These are phyloP conservation scores for Oryzias dopingdopingensis DNA, from an alignment of 2,797 vertebrate species.

Conservation along the genomic window DNA sequence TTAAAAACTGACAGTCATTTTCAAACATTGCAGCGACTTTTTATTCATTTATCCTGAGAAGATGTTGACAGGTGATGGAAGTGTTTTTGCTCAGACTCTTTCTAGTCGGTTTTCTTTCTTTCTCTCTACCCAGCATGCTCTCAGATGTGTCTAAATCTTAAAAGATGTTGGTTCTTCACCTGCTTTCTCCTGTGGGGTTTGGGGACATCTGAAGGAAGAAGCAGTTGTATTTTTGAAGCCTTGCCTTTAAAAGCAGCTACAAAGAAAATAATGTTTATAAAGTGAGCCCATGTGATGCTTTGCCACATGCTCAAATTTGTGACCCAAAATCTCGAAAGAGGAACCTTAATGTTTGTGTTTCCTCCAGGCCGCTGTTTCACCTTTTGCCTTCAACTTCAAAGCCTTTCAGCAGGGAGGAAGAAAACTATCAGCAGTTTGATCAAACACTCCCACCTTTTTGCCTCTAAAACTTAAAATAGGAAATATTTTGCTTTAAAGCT, in stretches of 20 bases:
- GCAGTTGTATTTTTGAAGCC: not conserved
- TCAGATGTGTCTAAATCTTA: conserved; percentile 40
- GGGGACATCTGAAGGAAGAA: conserved; percentile 25
- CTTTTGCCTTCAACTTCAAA: conserved; percentile 72
- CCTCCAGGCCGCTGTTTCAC: conserved; percentile 51
- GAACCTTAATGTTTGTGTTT: conserved; percentile 52
- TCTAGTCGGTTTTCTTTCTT: conserved; percentile 14
- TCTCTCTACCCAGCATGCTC: conserved; percentile 24
- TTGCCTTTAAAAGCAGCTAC: conserved; percentile 41
- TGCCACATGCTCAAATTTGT: conserved; percentile 46
- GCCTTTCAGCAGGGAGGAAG: conserved; percentile 29
- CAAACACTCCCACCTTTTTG: conserved; percentile 56
- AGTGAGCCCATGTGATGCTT: conserved; percentile 34
- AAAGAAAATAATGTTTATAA: conserved; percentile 54
- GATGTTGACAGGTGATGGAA: conserved; percentile 29
- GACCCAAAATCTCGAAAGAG: conserved; percentile 42
- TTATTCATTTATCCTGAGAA: conserved; percentile 19
- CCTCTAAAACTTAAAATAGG: conserved; percentile 57
- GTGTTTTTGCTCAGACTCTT: conserved; percentile 28
- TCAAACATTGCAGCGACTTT: conserved; percentile 13
- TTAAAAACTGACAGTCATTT: too few relatives aligned
- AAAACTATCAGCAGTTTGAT: conserved; percentile 66
- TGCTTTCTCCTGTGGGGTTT: conserved; percentile 35
- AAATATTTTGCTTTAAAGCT: conserved; percentile 32
- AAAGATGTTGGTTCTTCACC: conserved; percentile 44